phyloP scores from a whole-genome alignment of 2,797 vertebrate species.

The Sphenopsis melanotis region DNA sequence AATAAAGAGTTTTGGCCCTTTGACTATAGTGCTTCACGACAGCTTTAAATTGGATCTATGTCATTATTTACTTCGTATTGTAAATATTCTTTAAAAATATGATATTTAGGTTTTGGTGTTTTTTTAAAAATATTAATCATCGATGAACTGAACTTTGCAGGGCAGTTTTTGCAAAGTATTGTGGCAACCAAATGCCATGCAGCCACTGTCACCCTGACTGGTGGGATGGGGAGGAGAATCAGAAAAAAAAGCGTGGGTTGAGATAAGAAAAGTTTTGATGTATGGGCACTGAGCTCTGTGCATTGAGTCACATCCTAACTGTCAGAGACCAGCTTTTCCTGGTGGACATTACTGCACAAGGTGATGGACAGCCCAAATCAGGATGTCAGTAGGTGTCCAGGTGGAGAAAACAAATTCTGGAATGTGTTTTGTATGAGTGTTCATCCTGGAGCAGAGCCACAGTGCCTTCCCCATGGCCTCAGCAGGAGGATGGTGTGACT shows the following conservation, averaged over 20 bases:
- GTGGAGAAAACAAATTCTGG: not conserved
- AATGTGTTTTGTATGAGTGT: not conserved
- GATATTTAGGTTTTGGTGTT: not conserved
- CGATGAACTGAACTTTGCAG: not conserved
- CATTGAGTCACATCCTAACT: not conserved
- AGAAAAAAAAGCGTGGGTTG: not conserved
- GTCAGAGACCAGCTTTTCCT: not conserved
- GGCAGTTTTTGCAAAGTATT: not conserved
- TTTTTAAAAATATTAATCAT: not conserved
- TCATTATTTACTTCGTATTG: not conserved
- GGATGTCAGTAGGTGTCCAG: not conserved
- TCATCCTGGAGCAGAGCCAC: not conserved
- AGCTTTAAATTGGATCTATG: not conserved
- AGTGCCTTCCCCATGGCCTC: not conserved
- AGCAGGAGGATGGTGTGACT: not conserved
- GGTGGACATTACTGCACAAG: not conserved
- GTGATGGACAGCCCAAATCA: not conserved
- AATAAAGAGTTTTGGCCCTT: not conserved
- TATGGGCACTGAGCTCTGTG: accelerated
- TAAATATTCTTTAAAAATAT: not conserved
- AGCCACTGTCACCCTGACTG: not conserved
- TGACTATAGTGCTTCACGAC: not conserved
- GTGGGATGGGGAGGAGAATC: not conserved
- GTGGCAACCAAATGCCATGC: not conserved
- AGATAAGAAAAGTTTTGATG: not conserved